These are phyloP conservation scores for Saimiri boliviensis DNA, from an alignment of 2,113 vertebrate genomes.

Conservation along the genomic window DNA sequence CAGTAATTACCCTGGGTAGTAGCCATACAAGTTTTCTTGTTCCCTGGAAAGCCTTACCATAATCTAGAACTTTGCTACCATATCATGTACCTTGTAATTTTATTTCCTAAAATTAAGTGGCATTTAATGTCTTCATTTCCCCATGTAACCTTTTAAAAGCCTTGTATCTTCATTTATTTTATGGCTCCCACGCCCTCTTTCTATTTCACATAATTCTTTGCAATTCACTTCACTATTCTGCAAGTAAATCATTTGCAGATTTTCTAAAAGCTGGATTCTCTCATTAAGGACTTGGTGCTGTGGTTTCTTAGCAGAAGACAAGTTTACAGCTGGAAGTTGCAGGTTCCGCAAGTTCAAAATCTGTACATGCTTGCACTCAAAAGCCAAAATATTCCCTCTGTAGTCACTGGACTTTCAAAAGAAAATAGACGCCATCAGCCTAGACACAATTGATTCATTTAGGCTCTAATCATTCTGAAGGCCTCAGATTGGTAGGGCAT, in stretches of 20 bases:
- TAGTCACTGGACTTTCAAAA: constrained; percentile 76
- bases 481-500: not conserved
- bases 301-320: constrained; percentile 74
- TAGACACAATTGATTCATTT: not conserved
- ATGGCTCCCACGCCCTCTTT: not conserved
- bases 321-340: constrained; percentile 72
- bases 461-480: not conserved
- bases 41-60: constrained; percentile 48
- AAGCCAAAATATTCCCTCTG: constrained; percentile 72
- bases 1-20: not conserved
- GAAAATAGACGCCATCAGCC: constrained; percentile 29
- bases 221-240: constrained; percentile 24
- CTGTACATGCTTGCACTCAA: constrained; percentile 78
- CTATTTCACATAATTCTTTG: constrained; percentile 57
- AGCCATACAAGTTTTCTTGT: constrained; percentile 42
- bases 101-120: constrained; percentile 56
- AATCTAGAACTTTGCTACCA: constrained; percentile 41
- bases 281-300: constrained; percentile 65
- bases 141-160: constrained; percentile 35
- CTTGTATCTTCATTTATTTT: constrained; percentile 54
- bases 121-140: constrained; percentile 63
- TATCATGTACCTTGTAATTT: constrained; percentile 55
- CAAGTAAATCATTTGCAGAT: constrained; percentile 48
- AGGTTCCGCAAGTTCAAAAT: constrained; percentile 80
- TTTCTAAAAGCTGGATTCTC: constrained; percentile 59